A percentile compares a stretch with the other conserved stretches of the same genome.
These are phyloP conservation scores for Drosophila lacertosa DNA, from an alignment of 1,140 invertebrate species.

Conservation along the genomic window DNA sequence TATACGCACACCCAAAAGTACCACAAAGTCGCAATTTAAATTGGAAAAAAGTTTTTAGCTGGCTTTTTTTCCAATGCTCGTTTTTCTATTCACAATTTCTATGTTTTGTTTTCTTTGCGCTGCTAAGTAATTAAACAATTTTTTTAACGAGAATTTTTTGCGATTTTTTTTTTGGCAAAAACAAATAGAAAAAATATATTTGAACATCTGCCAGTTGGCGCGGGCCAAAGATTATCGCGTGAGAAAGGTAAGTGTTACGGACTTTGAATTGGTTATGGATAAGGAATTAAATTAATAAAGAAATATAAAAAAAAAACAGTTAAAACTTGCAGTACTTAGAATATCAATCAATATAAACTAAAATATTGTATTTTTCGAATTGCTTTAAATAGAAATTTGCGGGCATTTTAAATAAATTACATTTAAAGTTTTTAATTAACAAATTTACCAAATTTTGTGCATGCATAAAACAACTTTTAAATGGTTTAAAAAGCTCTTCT, in stretches of 20 bases:
- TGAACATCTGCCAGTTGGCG: conserved; percentile 64
- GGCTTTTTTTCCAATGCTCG: conserved; percentile 16
- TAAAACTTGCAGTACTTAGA: too few relatives aligned
- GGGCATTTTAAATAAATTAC: too few relatives aligned
- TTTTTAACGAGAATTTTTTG: conserved; percentile 51
- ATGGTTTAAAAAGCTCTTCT: too few relatives aligned
- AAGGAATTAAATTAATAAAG: background rate
- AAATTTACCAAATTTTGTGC: too few relatives aligned
- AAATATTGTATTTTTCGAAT: too few relatives aligned
- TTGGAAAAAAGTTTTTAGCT: conserved; percentile 25
- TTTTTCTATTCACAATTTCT: background rate
- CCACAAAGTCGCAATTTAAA: conserved; percentile 44
- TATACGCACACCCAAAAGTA: conserved; percentile 13
- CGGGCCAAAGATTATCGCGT: conserved; percentile 37
- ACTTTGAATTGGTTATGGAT: conserved; percentile 23
- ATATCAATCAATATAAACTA: too few relatives aligned
- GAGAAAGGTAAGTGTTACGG: conserved; percentile 67
- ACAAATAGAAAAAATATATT: conserved; percentile 30
- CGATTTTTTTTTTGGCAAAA: conserved; percentile 14
- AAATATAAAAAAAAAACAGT: background rate
- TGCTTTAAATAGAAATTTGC: too few relatives aligned
- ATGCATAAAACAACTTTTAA: too few relatives aligned
- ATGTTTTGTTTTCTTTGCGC: conserved; percentile 14
- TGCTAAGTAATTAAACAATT: conserved; percentile 59
- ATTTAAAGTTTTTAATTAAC: too few relatives aligned